Conservation (phyloP, 2,113 vertebrate species). For the Pterocles burchelli region DNA sequence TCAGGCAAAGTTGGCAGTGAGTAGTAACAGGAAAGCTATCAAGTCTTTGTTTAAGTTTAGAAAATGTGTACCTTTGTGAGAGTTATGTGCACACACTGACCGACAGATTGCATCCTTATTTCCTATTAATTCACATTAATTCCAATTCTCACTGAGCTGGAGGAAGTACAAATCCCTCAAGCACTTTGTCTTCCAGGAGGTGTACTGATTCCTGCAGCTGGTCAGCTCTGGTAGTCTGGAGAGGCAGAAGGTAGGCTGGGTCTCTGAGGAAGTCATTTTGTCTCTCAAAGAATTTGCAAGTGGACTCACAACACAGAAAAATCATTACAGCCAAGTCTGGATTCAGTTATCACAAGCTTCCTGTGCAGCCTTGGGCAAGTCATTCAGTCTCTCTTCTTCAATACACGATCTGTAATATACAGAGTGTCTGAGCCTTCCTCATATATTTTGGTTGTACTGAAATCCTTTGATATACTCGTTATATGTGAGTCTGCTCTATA, state of each 20-base stretch:
- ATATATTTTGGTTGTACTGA: neutral
- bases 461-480: neutral
- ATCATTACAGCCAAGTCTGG: neutral
- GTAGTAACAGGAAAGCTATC: neutral
- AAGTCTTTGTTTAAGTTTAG: neutral
- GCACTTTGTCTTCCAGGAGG: constrained; percentile 34
- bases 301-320: neutral
- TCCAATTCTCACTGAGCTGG: constrained; percentile 12
- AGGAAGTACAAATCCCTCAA: constrained; percentile 32
- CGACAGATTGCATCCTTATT: constrained; percentile 14
- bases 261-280: constrained; percentile 8
- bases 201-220: constrained; percentile 16
- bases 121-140: constrained; percentile 32
- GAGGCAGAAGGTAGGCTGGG: constrained; percentile 24
- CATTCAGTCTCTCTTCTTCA: neutral
- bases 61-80: neutral
- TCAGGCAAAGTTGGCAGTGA: neutral
- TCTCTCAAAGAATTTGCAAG: constrained; percentile 33
- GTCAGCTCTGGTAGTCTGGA: constrained; percentile 37
- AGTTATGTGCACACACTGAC: neutral
- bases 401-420: rapidly evolving
- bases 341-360: neutral
- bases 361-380: neutral
- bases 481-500: neutral
- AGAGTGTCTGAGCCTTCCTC: neutral